These are phyloP conservation scores for Nemoura dubitans DNA, from an alignment of 2,888 invertebrate genomes.

Conservation along the genomic window DNA sequence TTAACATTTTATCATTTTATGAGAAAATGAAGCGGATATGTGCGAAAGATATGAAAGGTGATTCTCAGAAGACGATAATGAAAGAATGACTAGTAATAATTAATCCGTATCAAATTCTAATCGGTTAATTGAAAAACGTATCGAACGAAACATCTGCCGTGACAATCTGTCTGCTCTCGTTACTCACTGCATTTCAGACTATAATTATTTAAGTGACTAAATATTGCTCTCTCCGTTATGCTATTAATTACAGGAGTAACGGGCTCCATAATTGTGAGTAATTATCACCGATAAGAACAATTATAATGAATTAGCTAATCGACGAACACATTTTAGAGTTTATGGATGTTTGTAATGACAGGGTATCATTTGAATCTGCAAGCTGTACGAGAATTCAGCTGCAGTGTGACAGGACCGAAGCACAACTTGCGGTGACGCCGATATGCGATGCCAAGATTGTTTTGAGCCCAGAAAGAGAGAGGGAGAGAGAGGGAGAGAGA, in stretches of 20 bases:
- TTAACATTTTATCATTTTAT: neutral
- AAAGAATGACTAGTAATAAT: neutral
- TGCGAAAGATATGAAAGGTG: too few species aligned
- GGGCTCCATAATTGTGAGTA: neutral
- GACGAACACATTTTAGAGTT: slow-evolving; percentile 1
- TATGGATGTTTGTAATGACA: neutral
- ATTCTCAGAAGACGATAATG: neutral
- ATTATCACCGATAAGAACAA: neutral
- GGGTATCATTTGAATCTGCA: neutral
- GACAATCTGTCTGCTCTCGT: neutral
- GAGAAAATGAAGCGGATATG: neutral
- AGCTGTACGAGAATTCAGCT: too few species aligned
- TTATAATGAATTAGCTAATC: neutral
- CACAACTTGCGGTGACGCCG: neutral
- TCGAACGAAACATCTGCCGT: neutral
- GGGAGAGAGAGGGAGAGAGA: too few species aligned
- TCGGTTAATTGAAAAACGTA: neutral
- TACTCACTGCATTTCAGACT: neutral
- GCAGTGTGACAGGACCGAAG: neutral
- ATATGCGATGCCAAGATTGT: too few species aligned
- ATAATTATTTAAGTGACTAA: neutral
- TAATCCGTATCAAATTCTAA: neutral
- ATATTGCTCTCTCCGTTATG: neutral
- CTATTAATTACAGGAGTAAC: neutral
- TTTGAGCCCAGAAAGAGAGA: neutral